Percentiles rank a stretch among this genome's conserved stretches.
Evolutionary conservation across 2,888 invertebrate species (phyloP).

Genomic region (Heliconius hortense): DNA sequence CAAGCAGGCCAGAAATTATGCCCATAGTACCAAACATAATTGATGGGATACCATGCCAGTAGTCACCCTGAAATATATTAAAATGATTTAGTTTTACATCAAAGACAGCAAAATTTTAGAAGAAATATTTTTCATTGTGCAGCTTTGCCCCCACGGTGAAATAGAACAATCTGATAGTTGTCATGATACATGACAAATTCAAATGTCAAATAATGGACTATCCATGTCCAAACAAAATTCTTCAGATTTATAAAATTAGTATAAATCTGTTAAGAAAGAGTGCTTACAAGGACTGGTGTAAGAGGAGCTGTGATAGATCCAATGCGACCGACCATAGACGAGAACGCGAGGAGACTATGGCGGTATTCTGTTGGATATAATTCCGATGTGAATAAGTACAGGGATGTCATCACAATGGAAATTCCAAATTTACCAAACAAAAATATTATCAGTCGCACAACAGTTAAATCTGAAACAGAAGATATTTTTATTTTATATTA

Average conservation of each 20-base stretch:
- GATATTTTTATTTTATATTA: background rate
- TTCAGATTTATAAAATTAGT: background rate
- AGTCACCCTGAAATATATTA: constrained; percentile 53
- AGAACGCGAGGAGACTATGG: constrained; percentile 81
- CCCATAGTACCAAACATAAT: constrained; percentile 80
- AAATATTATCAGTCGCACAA: constrained; percentile 37
- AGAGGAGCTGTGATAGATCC: constrained; percentile 85
- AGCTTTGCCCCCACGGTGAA: background rate
- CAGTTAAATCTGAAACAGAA: constrained; percentile 35
- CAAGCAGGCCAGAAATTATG: constrained; percentile 75
- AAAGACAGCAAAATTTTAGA: background rate
- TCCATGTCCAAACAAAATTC: too few relatives aligned
- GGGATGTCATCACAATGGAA: constrained; percentile 79
- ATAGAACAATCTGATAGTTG: background rate
- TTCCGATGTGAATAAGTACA: constrained; percentile 84
- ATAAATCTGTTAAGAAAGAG: background rate
- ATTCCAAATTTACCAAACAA: constrained; percentile 74
- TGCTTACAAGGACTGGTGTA: constrained; percentile 78
- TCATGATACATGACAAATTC: too few relatives aligned
- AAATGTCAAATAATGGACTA: too few relatives aligned
- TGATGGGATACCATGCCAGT: constrained; percentile 73
- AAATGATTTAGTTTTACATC: background rate
- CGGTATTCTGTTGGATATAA: constrained; percentile 84
- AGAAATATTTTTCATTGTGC: background rate
- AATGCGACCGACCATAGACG: constrained; percentile 84